These are phyloP conservation scores for Ctenochaetus hawaiiensis DNA, from an alignment of 2,797 vertebrate genomes.

Conservation along the genomic window DNA sequence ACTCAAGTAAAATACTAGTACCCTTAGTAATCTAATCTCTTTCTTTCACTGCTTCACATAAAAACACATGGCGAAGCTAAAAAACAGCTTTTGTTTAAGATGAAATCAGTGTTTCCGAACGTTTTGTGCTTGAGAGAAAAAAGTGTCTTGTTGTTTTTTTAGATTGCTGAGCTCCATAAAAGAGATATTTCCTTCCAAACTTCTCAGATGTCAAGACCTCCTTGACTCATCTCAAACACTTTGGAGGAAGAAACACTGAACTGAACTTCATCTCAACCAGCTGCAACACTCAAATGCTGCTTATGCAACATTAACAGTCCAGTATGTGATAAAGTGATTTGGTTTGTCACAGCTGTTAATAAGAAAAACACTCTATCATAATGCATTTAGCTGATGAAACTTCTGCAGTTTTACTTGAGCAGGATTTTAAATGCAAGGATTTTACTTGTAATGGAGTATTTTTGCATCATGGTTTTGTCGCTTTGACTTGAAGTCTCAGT, in stretches of 20 bases:
- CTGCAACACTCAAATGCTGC: neutral
- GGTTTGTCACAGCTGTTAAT: no score
- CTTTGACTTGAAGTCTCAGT: neutral
- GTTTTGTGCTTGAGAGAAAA: neutral
- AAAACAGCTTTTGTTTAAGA: neutral
- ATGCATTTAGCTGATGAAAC: no score
- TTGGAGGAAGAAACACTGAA: neutral
- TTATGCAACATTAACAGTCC: neutral
- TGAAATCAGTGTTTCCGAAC: neutral
- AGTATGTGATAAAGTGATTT: no score
- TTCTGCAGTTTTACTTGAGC: no score
- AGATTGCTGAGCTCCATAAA: neutral
- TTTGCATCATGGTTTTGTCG: neutral
- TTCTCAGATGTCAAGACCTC: neutral
- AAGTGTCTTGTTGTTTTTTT: neutral
- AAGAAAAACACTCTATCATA: no score
- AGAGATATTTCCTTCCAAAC: neutral
- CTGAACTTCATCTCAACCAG: neutral
- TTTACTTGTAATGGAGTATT: neutral
- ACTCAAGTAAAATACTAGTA: no score
- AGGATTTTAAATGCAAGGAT: neutral
- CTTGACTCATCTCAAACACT: neutral
- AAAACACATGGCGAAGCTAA: neutral
- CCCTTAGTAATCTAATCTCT: no score
- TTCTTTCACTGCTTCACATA: neutral